Evolutionary conservation across 2,888 invertebrate genomes (phyloP), one percentile per base, ranked within the genome.

Genomic region (Parthenolecanium corni): DNA sequence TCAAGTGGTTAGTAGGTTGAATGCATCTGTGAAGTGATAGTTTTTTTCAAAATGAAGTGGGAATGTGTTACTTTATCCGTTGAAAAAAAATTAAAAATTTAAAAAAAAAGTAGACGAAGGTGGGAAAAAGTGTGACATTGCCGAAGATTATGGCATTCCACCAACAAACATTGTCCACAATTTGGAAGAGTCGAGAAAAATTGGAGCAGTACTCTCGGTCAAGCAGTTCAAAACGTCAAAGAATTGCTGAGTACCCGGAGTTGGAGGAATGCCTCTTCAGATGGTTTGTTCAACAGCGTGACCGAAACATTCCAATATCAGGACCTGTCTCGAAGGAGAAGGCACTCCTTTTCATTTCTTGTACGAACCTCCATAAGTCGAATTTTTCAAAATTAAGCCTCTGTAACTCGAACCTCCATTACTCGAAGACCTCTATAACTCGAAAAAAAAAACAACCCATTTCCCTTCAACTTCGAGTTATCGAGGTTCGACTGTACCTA

Each of bases 381-480:
- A 49, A 18, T 18, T 49, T 20, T 49, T 5, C 21, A 5, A 5
- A 18, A 5, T 18, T 6, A 6, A 18, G 49, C 49, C 49, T 49
- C 49, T 3, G 3, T 4, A 49, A 49, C 20, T 21, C 49, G 20
- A 49, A 49, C 49, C 12, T 21, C 20, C 20, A 49, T 49, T 18
- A 49, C 20, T 5, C 9, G 49, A 49, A 49, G 20, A 4, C 49
- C 49, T 49, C 49, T 5, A 49, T 12, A 49, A 49, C 20, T 49
- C 20, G 49, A 49, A 49, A 6, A 18, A 18, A 18, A 18, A 18
- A 3, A n/a, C n/a, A n/a, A n/a, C n/a, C 12, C 20, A 12, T 16
- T 12, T 49, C 49, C 21, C 49, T 49, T 49, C 20, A 49, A 20
- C n/a, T 49, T 49, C 49, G 49, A 49, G 20, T 49, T 49, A 16